Conservation (phyloP, 2,113 vertebrate genomes). For the Sterrhoptilus dennistouni region DNA sequence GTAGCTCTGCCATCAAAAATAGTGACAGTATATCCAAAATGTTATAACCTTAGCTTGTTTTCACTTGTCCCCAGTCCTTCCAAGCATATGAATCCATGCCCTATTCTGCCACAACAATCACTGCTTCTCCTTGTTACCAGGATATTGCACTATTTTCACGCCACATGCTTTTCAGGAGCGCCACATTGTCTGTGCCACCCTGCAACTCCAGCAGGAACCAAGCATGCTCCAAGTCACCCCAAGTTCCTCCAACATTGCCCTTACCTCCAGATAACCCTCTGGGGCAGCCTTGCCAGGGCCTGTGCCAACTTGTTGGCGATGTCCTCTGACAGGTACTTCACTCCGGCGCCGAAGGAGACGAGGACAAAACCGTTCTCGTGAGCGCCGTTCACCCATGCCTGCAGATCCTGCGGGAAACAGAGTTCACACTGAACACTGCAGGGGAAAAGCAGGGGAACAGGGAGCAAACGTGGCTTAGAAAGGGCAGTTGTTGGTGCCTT, state of each 20-base stretch:
- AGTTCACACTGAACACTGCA: background rate
- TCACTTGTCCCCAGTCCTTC: background rate
- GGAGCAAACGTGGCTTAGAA: fast-evolving
- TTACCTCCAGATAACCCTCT: conserved; percentile 97
- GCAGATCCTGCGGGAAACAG: conserved; percentile 81
- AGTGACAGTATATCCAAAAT: background rate
- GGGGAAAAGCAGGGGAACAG: background rate
- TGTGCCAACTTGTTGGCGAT: conserved; percentile 90
- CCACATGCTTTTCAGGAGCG: background rate
- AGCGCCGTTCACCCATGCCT: conserved; percentile 87
- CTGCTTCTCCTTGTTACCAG: background rate
- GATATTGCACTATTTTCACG: background rate
- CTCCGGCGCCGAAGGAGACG: conserved; percentile 95
- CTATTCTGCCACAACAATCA: background rate
- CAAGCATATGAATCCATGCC: background rate
- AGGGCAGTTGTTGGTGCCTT: background rate
- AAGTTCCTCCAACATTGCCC: background rate
- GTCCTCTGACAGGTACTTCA: conserved; percentile 95
- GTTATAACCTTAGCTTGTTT: background rate
- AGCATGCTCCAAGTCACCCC: background rate
- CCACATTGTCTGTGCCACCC: background rate
- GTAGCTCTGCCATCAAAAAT: background rate
- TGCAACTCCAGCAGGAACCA: background rate
- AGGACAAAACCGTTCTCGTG: conserved; percentile 91
- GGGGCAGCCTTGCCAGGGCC: conserved; percentile 87